Evolutionary conservation across 2,888 invertebrate species (phyloP).

Genomic region (Phorcus lineatus): DNA sequence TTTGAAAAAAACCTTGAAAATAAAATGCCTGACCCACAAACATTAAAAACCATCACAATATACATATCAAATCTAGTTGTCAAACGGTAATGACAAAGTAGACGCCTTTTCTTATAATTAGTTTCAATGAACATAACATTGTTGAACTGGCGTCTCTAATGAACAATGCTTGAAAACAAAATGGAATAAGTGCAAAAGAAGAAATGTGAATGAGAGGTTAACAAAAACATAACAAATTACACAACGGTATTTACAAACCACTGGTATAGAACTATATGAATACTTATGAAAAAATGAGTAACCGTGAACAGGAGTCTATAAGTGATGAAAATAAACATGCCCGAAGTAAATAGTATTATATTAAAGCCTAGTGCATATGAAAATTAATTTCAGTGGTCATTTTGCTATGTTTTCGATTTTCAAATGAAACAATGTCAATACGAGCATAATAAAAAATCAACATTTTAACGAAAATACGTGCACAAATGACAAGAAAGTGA

Average conservation of each 20-base stretch:
- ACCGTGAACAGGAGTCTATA: background rate
- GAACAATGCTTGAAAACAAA: conserved; percentile 12
- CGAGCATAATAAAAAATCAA: background rate
- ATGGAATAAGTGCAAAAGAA: background rate
- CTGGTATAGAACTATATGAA: background rate
- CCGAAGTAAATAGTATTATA: background rate
- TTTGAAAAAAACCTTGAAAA: background rate
- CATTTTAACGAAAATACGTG: too few relatives aligned
- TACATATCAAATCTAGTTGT: background rate
- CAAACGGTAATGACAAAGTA: background rate
- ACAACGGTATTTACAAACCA: background rate
- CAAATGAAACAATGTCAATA: background rate
- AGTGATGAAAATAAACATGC: background rate
- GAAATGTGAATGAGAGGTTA: background rate
- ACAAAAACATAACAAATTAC: background rate
- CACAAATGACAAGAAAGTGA: too few relatives aligned
- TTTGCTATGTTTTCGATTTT: background rate
- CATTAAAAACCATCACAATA: background rate
- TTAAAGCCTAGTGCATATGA: background rate
- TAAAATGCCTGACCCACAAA: background rate
- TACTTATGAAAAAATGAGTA: background rate
- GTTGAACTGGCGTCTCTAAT: background rate
- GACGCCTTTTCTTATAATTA: background rate
- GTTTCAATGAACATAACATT: too few relatives aligned
- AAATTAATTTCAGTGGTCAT: background rate